These are phyloP conservation scores for Bilobella aurantiaca DNA, from an alignment of 1,140 invertebrate genomes.

Conservation along the genomic window DNA sequence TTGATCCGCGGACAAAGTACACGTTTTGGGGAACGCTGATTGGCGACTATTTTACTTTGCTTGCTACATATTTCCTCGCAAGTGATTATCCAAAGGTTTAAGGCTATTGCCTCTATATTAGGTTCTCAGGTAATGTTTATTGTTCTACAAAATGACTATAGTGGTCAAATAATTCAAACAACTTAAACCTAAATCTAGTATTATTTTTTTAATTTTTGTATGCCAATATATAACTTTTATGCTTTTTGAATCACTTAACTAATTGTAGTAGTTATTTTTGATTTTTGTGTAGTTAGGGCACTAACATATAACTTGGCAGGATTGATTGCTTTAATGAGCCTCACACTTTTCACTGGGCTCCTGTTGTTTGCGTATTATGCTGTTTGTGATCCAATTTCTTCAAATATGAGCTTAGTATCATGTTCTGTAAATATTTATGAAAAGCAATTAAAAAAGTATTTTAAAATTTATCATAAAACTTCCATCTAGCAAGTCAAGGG, in stretches of 20 bases:
- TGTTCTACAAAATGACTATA: too few species aligned
- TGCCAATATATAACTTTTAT: too few species aligned
- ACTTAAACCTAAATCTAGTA: too few species aligned
- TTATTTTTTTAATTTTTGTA: too few species aligned
- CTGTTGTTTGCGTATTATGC: constrained; percentile 44
- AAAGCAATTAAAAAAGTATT: too few species aligned
- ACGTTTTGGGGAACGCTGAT: constrained; percentile 13
- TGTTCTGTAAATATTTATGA: background rate
- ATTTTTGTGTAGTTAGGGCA: too few species aligned
- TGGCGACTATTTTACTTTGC: constrained; percentile 15
- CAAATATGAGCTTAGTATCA: constrained; percentile 19
- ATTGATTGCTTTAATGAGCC: constrained; percentile 31
- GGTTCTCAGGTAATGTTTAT: constrained; percentile 14
- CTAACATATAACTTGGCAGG: constrained; percentile 1
- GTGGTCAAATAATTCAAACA: background rate
- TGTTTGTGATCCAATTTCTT: constrained; percentile 42
- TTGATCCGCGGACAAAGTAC: constrained; percentile 11
- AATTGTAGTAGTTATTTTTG: background rate
- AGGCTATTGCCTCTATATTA: constrained; percentile 18
- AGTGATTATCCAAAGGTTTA: constrained; percentile 18
- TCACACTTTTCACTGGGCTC: constrained; percentile 40
- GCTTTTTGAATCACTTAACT: too few species aligned
- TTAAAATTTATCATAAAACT: background rate
- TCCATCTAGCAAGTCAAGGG: constrained; percentile 34
- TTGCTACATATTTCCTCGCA: constrained; percentile 19